These are phyloP conservation scores for Clusia tigrina DNA, from an alignment of 2,888 invertebrate genomes.

Conservation along the genomic window DNA sequence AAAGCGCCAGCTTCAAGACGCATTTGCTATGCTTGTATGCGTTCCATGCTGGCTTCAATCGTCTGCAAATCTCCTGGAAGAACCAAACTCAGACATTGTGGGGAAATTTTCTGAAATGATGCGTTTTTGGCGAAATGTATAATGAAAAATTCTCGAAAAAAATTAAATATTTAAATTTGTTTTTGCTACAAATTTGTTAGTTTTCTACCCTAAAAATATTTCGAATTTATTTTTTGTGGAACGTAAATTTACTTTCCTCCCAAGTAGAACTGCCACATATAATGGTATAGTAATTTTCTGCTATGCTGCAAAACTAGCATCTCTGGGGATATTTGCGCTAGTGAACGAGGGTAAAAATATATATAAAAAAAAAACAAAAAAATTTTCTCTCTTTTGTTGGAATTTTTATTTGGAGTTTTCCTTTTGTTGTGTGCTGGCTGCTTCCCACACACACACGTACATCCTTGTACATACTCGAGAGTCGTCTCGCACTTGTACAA, in stretches of 20 bases:
- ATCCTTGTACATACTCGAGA: neutral
- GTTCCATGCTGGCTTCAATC: no score
- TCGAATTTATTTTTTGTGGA: slow-evolving; percentile 8
- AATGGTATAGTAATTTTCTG: slow-evolving; percentile 1
- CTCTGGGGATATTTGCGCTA: neutral
- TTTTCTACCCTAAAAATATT: neutral
- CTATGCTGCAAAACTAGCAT: neutral
- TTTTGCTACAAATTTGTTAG: neutral
- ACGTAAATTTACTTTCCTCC: neutral
- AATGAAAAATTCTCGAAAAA: no score
- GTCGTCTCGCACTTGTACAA: neutral
- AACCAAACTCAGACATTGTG: no score
- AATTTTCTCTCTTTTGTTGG: neutral
- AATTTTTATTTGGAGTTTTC: slow-evolving; percentile 3
- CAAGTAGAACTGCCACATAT: neutral
- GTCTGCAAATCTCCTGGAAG: no score
- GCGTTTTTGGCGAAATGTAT: no score
- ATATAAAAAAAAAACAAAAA: neutral
- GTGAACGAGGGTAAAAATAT: neutral
- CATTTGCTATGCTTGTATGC: no score
- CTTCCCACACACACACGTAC: no score
- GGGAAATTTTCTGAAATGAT: no score
- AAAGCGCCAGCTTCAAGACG: neutral
- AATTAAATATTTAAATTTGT: neutral
- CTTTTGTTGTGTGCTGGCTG: no score